These are phyloP conservation scores for Gambusia affinis DNA, from an alignment of 2,113 vertebrate genomes.

Conservation along the genomic window DNA sequence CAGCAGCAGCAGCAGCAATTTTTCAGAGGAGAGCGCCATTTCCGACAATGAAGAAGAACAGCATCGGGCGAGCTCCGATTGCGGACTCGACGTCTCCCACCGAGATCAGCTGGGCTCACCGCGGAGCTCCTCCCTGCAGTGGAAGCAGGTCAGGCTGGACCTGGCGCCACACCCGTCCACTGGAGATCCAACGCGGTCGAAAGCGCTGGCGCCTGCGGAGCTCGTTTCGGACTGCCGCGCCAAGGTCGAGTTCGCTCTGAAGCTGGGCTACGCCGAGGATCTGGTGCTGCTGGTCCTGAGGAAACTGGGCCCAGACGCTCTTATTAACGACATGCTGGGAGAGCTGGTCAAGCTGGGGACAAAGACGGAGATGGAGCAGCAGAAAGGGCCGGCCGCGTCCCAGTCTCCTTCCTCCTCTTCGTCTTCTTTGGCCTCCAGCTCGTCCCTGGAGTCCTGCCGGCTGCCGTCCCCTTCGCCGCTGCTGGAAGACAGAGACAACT, in stretches of 20 bases:
- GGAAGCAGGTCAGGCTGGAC: slow-evolving; percentile 52
- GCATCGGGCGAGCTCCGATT: slow-evolving; percentile 39
- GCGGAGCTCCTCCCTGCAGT: slow-evolving; percentile 28
- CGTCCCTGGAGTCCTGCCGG: slow-evolving; percentile 82
- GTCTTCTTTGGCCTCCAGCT: slow-evolving; percentile 40
- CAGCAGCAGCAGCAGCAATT: slow-evolving; percentile 65
- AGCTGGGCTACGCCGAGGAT: slow-evolving; percentile 94
- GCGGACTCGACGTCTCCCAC: slow-evolving; percentile 27
- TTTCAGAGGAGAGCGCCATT: slow-evolving; percentile 88
- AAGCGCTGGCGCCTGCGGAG: slow-evolving; percentile 54
- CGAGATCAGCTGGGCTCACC: slow-evolving; percentile 7
- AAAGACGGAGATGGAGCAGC: slow-evolving; percentile 87
- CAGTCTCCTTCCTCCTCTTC: slow-evolving; percentile 69
- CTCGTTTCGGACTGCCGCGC: slow-evolving; percentile 86
- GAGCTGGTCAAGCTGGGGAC: slow-evolving; percentile 97
- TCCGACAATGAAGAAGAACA: slow-evolving; percentile 90
- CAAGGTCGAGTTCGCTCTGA: slow-evolving; percentile 97
- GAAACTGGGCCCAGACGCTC: slow-evolving; percentile 92
- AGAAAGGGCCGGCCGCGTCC: slow-evolving; percentile 69
- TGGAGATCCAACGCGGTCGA: slow-evolving; percentile 73
- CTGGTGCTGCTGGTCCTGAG: slow-evolving; percentile 92
- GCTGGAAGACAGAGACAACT: slow-evolving; percentile 89
- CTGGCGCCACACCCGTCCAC: slow-evolving; percentile 43
- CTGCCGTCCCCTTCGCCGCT: slow-evolving; percentile 83
- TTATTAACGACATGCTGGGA: slow-evolving; percentile 96